phyloP scores from a whole-genome alignment of 2,797 vertebrate species.

The Sebastolobus altivelis region DNA sequence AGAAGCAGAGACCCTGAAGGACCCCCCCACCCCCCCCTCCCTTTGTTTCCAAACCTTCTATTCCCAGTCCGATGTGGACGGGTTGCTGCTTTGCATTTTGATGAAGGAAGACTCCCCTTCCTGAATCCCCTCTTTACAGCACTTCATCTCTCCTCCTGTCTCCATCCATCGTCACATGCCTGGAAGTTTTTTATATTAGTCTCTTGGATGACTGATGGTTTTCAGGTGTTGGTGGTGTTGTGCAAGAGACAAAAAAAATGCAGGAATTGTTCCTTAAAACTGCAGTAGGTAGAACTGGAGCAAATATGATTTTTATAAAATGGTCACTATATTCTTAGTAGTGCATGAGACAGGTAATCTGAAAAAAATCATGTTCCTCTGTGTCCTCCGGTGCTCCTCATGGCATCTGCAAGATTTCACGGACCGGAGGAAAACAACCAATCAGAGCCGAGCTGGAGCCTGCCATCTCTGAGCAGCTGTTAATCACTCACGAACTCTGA shows the following conservation, averaged over 20 bases:
- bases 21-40: not conserved
- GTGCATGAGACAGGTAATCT: too few species aligned
- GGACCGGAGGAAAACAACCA: too few species aligned
- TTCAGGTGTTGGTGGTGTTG: conserved; percentile 18
- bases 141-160: conserved; percentile 39
- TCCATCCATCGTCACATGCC: conserved; percentile 19
- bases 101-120: conserved; percentile 49
- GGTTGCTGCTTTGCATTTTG: conserved; percentile 64
- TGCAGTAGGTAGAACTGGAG: too few species aligned
- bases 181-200: conserved; percentile 18
- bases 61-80: conserved; percentile 55
- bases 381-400: too few species aligned
- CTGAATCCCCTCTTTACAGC: conserved; percentile 20
- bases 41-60: conserved; percentile 55
- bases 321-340: too few species aligned
- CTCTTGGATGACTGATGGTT: conserved; percentile 28
- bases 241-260: conserved; percentile 26
- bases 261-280: conserved; percentile 10
- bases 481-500: too few species aligned
- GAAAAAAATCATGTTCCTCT: not conserved
- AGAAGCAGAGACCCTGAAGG: conserved; percentile 32
- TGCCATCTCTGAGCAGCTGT: too few species aligned
- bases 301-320: too few species aligned
- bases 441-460: too few species aligned
- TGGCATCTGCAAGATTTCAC: too few species aligned